phyloP scores from a whole-genome alignment of 2,888 invertebrate species.

The Neoascia interrupta region DNA sequence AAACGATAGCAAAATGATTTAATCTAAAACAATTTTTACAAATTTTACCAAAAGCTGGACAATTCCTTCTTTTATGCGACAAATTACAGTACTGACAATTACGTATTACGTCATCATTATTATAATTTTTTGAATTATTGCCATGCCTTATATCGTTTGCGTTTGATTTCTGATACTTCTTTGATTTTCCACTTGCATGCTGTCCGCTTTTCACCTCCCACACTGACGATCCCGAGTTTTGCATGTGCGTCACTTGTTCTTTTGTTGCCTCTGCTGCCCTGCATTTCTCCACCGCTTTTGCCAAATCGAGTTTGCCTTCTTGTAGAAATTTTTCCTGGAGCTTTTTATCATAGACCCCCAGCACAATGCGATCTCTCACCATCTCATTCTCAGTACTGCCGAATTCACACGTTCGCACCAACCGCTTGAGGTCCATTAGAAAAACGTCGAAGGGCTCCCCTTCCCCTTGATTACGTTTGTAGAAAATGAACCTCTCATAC shows the following conservation, averaged over 20 bases:
- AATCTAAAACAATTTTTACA: not conserved
- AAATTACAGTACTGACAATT: constrained; percentile 4
- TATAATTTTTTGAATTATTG: not conserved
- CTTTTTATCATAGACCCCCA: too few species aligned
- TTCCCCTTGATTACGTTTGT: too few species aligned
- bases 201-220: too few species aligned
- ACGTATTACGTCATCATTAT: not conserved
- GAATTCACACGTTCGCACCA: constrained; percentile 16
- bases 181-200: not conserved
- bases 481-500: too few species aligned
- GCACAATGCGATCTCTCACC: too few species aligned
- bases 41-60: not conserved
- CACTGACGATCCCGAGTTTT: too few species aligned
- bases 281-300: too few species aligned
- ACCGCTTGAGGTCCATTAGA: constrained; percentile 4
- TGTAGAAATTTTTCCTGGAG: too few species aligned
- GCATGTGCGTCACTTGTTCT: too few species aligned
- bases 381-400: too few species aligned
- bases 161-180: not conserved
- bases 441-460: constrained; percentile 1
- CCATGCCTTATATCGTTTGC: not conserved
- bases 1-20: constrained; percentile 1
- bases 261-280: too few species aligned
- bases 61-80: not conserved
- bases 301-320: too few species aligned